Percentiles rank a stretch among this genome's conserved stretches.
Conservation (phyloP, 2,113 vertebrate genomes). For the Poicephalus meyeri region DNA sequence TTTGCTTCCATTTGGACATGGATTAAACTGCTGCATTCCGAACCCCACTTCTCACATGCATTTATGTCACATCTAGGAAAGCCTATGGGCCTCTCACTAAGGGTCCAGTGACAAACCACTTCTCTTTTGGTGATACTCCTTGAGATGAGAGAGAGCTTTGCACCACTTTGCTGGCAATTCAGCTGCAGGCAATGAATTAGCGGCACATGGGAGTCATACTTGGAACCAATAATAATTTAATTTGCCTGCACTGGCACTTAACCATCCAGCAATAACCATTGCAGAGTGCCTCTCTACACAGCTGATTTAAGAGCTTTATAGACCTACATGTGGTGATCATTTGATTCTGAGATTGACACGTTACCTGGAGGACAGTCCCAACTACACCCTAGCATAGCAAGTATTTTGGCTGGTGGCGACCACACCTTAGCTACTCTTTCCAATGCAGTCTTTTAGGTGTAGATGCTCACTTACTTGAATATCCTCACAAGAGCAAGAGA, state of each 20-base stretch:
- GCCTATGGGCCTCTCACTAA: neutral
- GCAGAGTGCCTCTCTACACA: neutral
- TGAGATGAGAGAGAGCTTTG: neutral
- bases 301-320: slow-evolving; percentile 10
- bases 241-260: slow-evolving; percentile 30
- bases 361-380: neutral
- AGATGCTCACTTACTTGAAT: slow-evolving; percentile 44
- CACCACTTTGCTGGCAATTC: slow-evolving; percentile 11
- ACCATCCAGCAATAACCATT: neutral
- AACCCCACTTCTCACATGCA: neutral
- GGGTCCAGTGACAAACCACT: neutral
- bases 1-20: neutral
- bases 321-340: slow-evolving; percentile 5
- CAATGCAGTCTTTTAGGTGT: neutral
- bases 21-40: neutral
- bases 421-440: neutral
- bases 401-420: neutral
- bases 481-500: slow-evolving; percentile 22
- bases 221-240: slow-evolving; percentile 39
- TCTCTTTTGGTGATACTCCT: neutral
- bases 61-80: neutral
- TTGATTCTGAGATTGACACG: neutral
- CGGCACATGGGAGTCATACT: neutral
- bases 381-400: neutral
- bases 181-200: slow-evolving; percentile 23